Conservation (phyloP, 2,797 vertebrate genomes). For the Mus spretus region DNA sequence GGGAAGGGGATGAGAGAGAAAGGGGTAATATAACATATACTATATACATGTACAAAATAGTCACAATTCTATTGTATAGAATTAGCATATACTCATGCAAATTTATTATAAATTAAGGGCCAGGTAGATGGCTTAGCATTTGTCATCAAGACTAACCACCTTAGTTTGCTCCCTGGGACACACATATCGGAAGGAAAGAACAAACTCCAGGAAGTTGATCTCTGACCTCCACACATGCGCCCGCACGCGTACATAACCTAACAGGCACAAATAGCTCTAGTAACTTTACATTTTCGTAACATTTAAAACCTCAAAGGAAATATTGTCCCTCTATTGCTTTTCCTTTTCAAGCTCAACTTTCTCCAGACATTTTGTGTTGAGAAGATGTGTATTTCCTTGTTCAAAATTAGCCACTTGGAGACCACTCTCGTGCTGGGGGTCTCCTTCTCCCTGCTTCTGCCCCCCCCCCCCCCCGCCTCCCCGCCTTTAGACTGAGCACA, state of each 20-base stretch:
- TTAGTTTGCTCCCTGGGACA: not conserved
- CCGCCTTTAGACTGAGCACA: not conserved
- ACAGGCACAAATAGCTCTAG: not conserved
- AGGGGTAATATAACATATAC: not conserved
- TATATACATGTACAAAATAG: not conserved
- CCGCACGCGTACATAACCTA: too few relatives aligned
- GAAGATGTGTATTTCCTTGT: not conserved
- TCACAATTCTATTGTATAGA: not conserved
- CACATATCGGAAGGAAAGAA: not conserved
- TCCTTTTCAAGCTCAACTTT: slow-evolving; percentile 19
- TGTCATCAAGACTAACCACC: not conserved
- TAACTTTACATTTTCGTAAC: not conserved
- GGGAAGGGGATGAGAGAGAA: not conserved
- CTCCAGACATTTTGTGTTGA: not conserved
- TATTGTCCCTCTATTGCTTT: slow-evolving; percentile 20
- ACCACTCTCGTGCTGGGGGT: not conserved
- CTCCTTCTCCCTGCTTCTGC: not conserved
- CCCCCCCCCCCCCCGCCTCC: not conserved
- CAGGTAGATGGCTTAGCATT: not conserved
- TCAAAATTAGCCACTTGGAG: not conserved
- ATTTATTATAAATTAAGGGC: not conserved
- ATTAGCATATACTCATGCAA: not conserved
- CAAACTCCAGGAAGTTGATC: not conserved
- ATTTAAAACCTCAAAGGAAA: slow-evolving; percentile 23
- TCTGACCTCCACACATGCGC: not conserved